Evolutionary conservation across 2,113 vertebrate species (phyloP), one percentile per base, ranked within the genome.

Genomic region (Stigmatopora argus): DNA sequence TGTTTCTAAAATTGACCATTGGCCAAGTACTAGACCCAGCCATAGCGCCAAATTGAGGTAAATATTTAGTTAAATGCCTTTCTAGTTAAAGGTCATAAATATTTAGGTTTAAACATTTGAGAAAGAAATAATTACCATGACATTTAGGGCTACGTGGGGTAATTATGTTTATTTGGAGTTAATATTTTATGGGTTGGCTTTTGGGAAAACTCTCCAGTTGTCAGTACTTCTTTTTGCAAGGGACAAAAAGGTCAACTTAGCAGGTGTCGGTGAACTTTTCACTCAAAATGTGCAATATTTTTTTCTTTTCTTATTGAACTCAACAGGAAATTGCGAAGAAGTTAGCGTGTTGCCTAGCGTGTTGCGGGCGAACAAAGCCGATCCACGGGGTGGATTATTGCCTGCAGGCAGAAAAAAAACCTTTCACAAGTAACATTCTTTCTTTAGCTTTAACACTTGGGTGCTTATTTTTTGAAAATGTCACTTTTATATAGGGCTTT

Each of bases 361-460:
- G 69, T 47, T 53, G 58, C n/a, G 19, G 46, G 9, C 73, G 78
- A 67, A 80, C 78, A 86, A 88, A 87, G 78, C 73, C n/a, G 5
- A 72, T 78, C 78, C 78, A 72, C 69, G 21, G 78, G 85, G 82
- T 73, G 64, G 72, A 81, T 77, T 86, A 86, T 85, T 84, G 84
- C 81, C 53, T 7, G 53, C 26, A 23, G 53, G 15, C 82, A 45
- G 70, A 72, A 71, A 69, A 64, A 48, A 73, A 74, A 75, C 72
- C 74, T 69, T 82, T 85, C 38, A 84, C 70, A 44, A 55, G 68
- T n/a, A 71, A 66, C 74, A 72, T 65, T 62, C 58, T 78, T 44
- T 67, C 45, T 79, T 58, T 64, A 74, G 69, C 81, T 71, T 53
- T 75, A 73, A 55, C 71, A 80, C 78, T 68, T 81, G 68, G 82